Conservation (phyloP, 2,888 invertebrate species). For the Cyclophora albipunctata region DNA sequence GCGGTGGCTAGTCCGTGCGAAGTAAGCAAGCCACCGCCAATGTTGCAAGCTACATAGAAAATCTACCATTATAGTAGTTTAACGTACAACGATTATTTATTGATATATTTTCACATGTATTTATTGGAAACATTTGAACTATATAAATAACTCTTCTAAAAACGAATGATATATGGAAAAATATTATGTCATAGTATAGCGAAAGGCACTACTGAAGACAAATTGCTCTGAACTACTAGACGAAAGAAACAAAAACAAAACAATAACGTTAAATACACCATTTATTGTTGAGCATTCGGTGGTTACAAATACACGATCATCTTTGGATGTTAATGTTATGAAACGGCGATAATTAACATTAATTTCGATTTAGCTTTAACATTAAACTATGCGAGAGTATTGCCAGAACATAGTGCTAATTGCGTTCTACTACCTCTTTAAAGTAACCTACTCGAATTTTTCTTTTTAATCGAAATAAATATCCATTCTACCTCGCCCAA, state of each 20-base stretch:
- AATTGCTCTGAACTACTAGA: slow-evolving; percentile 21
- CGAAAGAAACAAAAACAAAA: slow-evolving; percentile 17
- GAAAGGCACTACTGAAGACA: slow-evolving; percentile 52
- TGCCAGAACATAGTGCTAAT: slow-evolving; percentile 4
- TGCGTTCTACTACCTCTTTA: no score
- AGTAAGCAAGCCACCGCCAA: slow-evolving; percentile 18
- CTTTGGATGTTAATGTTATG: slow-evolving; percentile 16
- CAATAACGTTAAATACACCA: slow-evolving; percentile 20
- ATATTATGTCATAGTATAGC: slow-evolving; percentile 8
- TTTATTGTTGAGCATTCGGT: slow-evolving; percentile 38
- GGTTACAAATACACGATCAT: slow-evolving; percentile 20
- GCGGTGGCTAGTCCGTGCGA: slow-evolving; percentile 29
- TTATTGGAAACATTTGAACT: slow-evolving; percentile 14
- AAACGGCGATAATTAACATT: background rate
- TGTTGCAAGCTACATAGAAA: slow-evolving; percentile 30
- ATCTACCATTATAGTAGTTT: slow-evolving; percentile 44
- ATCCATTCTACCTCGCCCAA: slow-evolving; percentile 5
- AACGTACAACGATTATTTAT: slow-evolving; percentile 25
- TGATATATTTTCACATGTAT: slow-evolving; percentile 11
- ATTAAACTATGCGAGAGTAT: background rate
- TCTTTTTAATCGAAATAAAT: slow-evolving; percentile 1
- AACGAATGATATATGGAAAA: slow-evolving; percentile 5
- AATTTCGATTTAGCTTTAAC: background rate
- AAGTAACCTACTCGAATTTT: no score
- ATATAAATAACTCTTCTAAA: slow-evolving; percentile 19